phyloP scores from a whole-genome alignment of 2,113 vertebrate genomes.

The Mastomys coucha region DNA sequence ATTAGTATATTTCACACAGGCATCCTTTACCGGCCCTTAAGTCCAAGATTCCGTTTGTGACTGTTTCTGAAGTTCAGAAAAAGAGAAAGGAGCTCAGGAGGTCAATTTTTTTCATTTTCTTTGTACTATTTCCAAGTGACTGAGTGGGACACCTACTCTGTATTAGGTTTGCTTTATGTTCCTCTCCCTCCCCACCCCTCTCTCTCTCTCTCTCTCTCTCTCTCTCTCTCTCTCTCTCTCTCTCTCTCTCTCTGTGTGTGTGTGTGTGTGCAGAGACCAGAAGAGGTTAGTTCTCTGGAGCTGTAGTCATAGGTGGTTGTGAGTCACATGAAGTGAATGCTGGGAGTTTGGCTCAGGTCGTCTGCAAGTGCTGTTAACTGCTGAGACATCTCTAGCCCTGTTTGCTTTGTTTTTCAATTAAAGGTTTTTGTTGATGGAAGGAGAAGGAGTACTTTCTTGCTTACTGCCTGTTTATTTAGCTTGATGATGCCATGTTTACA shows the following conservation, averaged over 20 bases:
- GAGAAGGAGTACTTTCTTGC: conserved; percentile 22
- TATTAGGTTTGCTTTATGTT: neutral
- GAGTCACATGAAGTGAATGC: neutral
- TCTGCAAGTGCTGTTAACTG: neutral
- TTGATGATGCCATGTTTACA: neutral
- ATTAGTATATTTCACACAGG: neutral
- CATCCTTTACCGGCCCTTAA: neutral
- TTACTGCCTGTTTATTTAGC: conserved; percentile 24
- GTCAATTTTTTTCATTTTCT: neutral
- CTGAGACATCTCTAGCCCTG: neutral
- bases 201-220: neutral
- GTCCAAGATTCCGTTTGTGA: neutral
- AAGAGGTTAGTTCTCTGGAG: neutral
- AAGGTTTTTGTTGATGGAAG: conserved; percentile 37
- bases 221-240: neutral
- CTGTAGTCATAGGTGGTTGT: neutral
- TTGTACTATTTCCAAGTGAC: neutral
- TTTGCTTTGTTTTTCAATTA: conserved; percentile 50
- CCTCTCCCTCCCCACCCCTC: neutral
- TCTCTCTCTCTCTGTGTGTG: neutral
- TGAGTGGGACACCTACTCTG: neutral
- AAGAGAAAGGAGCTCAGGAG: neutral
- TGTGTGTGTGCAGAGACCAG: neutral
- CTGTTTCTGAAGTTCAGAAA: neutral
- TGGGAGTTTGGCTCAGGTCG: neutral